phyloP scores from a whole-genome alignment of 30 jellyfish, hydroid and myxozoan genomes.

The Clytia hemisphaerica region DNA sequence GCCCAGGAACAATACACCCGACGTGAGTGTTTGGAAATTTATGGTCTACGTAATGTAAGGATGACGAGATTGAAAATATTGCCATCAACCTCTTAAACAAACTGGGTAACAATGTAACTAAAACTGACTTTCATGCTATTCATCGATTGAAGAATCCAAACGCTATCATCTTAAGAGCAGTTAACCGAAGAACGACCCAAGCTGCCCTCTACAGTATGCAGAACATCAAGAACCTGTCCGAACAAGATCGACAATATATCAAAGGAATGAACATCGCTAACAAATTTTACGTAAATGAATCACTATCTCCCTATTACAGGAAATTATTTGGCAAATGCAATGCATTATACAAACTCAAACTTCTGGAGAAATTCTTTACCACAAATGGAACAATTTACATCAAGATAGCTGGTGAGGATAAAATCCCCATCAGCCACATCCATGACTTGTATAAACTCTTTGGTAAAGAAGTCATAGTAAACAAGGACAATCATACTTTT shows the following conservation, averaged over 20 bases:
- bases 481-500: too few relatives aligned
- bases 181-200: constrained; percentile 8
- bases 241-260: not conserved
- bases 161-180: not conserved
- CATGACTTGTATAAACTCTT: too few relatives aligned
- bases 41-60: not conserved
- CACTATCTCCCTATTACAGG: not conserved
- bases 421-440: too few relatives aligned
- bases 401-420: too few relatives aligned
- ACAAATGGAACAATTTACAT: constrained; percentile 7
- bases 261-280: not conserved
- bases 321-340: constrained; percentile 2
- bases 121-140: constrained; percentile 12
- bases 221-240: not conserved
- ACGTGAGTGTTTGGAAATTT: not conserved
- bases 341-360: not conserved
- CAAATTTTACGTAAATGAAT: not conserved
- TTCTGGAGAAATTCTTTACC: not conserved
- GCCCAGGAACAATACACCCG: not conserved
- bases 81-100: not conserved
- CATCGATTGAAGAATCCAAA: constrained; percentile 9
- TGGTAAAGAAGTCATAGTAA: too few relatives aligned
- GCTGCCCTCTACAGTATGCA: too few relatives aligned
- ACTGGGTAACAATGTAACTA: not conserved
- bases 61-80: not conserved